Conservation (phyloP, 1,140 invertebrate species). For the Colletes gigas region DNA sequence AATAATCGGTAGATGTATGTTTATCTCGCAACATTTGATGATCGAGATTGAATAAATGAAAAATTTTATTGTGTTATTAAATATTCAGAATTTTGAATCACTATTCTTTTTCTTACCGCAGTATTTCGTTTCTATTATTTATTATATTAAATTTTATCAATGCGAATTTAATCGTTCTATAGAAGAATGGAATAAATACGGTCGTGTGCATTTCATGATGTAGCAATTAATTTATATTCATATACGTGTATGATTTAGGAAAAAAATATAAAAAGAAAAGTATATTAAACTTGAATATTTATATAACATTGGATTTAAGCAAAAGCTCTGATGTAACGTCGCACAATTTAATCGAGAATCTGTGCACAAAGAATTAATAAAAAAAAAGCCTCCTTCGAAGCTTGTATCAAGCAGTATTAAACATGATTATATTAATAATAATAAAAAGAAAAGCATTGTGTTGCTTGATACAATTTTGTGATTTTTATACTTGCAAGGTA, state of each 20-base stretch:
- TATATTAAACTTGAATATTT: slow-evolving; percentile 7
- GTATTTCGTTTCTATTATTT: slow-evolving; percentile 10
- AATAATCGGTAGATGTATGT: background rate
- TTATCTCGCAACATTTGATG: slow-evolving; percentile 7
- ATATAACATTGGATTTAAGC: slow-evolving; percentile 1
- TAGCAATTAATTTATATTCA: slow-evolving; percentile 20
- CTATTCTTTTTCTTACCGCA: background rate
- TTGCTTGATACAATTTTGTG: slow-evolving; percentile 8
- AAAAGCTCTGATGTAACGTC: background rate
- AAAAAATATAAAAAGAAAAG: slow-evolving; percentile 9
- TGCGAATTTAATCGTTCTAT: slow-evolving; percentile 12
- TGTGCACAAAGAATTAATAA: background rate
- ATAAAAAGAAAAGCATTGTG: background rate
- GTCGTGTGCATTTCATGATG: slow-evolving; percentile 16
- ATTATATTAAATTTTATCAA: slow-evolving; percentile 3
- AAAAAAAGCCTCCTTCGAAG: background rate
- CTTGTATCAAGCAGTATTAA: slow-evolving; percentile 7
- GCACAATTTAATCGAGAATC: slow-evolving; percentile 29
- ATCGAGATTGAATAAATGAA: background rate
- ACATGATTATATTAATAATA: background rate
- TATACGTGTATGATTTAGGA: background rate
- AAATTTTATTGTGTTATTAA: background rate
- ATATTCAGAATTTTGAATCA: background rate
- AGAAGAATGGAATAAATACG: background rate
- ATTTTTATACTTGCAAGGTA: background rate